Evolutionary conservation across 2,888 invertebrate species (phyloP).

Genomic region (Latrodectus elegans): DNA sequence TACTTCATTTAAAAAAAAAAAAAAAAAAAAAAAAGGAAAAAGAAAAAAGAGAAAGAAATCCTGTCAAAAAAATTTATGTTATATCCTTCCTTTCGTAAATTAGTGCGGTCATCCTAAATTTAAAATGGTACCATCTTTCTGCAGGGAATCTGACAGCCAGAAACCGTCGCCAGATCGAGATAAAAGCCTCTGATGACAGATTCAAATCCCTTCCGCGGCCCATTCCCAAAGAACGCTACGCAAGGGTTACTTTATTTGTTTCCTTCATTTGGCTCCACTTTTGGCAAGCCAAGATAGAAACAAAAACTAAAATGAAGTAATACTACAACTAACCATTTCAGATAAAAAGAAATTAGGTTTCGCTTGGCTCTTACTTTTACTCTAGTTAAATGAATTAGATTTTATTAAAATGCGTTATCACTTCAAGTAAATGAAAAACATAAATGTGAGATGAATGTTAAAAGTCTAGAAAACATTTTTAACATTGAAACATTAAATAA

Average conservation of each 20-base stretch:
- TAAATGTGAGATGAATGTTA: too few relatives aligned
- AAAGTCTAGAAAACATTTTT: too few relatives aligned
- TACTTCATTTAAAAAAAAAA: constrained; percentile 4
- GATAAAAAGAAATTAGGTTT: too few relatives aligned
- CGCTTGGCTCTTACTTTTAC: too few relatives aligned
- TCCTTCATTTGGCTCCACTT: not conserved
- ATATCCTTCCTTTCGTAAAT: constrained; percentile 48
- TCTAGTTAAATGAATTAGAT: too few relatives aligned
- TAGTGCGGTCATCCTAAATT: constrained; percentile 65
- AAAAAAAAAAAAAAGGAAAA: not conserved
- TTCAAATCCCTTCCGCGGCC: constrained; percentile 50
- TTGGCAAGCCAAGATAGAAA: not conserved
- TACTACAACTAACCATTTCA: too few relatives aligned
- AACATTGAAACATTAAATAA: too few relatives aligned
- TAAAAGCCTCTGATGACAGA: constrained; percentile 64
- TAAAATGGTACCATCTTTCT: constrained; percentile 66
- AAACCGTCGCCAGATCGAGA: constrained; percentile 63
- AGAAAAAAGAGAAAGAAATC: constrained; percentile 22
- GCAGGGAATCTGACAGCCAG: constrained; percentile 53
- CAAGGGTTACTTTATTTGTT: constrained; percentile 8
- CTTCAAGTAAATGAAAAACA: too few relatives aligned
- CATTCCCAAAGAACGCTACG: constrained; percentile 8
- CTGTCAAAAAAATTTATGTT: constrained; percentile 58
- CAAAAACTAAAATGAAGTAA: too few relatives aligned
- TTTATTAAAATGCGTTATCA: too few relatives aligned